Conservation (phyloP, 2,888 invertebrate genomes). For the Acrocyrtus sp. region DNA sequence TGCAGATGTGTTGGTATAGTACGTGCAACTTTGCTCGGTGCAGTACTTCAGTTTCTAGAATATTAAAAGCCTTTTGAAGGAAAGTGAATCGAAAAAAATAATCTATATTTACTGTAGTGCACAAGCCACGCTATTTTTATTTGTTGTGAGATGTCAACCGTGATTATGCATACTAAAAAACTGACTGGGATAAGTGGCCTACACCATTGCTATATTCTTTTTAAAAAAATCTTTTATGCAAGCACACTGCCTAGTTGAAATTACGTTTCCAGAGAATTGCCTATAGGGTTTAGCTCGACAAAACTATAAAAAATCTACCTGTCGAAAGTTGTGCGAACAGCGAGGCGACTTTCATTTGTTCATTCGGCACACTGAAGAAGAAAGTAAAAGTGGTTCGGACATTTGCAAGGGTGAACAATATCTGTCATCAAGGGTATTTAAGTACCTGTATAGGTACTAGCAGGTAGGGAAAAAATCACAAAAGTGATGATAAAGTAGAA, state of each 20-base stretch:
- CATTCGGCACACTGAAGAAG: neutral
- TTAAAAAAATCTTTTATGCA: no score
- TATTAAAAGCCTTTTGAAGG: neutral
- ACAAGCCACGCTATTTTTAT: neutral
- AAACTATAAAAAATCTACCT: no score
- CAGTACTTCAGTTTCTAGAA: no score
- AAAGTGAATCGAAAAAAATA: neutral
- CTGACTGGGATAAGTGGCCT: no score
- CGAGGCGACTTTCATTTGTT: neutral
- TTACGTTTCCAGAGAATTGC: neutral
- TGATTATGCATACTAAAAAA: neutral
- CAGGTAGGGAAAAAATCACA: no score
- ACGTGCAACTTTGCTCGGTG: neutral
- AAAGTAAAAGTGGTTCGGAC: neutral
- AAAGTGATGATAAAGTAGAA: neutral
- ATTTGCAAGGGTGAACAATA: neutral
- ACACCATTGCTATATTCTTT: no score
- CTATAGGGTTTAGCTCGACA: no score
- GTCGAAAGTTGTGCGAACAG: no score
- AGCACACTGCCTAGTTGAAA: neutral
- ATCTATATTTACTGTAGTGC: neutral
- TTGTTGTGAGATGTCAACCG: neutral
- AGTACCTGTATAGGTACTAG: neutral
- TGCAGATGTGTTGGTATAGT: neutral
- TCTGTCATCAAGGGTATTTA: neutral